Base-by-base conservation (phyloP, 1,140 invertebrate genomes). In the Coptotermes formosanus region DNA sequence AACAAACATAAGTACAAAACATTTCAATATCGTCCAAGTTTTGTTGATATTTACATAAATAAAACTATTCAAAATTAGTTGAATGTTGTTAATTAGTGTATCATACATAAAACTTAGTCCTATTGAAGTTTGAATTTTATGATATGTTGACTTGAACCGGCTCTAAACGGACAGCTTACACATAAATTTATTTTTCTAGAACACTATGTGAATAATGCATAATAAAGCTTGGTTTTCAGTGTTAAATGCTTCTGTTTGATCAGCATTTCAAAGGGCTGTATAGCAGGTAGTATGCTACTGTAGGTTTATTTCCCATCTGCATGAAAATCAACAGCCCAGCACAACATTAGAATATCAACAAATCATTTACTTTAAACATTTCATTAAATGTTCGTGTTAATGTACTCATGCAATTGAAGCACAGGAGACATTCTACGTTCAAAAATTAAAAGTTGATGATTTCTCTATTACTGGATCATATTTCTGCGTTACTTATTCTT, bases 31-130 rank as follows among this genome's bases (percentile, higher is more conserved):
- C 64, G 64, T 75, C n/a, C 64, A 75, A 75, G 64, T 75, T 75
- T n/a, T 30, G 64, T 75, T 75, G 64, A 75, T 75, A 75, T 75
- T 75, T 75, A 75, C 64, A 75, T 75, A 75, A 75, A 30, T 75
- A 75, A 30, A 75, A 9, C 25, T 75, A 6, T 75, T 16, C 64
- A 23, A 19, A 64, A 75, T 75, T 30, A 75, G 64, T 75, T 75
- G n/a, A 75, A 30, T 75, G 64, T 30, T 64, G n/a, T 30, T 75
- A 30, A 75, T n/a, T 75, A 75, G 30, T 75, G 30, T 75, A 30
- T 75, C 1, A 75, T 75, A 16, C n/a, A 75, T n/a, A 75, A 75
- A n/a, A 75, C 64, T 30, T n/a, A 75, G 25, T 75, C n/a, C 30
- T 16, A 75, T 75, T 75, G 64, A 30, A 75, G 30, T 75, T 75